phyloP scores from a whole-genome alignment of 2,797 vertebrate species.

The Coluber constrictor region DNA sequence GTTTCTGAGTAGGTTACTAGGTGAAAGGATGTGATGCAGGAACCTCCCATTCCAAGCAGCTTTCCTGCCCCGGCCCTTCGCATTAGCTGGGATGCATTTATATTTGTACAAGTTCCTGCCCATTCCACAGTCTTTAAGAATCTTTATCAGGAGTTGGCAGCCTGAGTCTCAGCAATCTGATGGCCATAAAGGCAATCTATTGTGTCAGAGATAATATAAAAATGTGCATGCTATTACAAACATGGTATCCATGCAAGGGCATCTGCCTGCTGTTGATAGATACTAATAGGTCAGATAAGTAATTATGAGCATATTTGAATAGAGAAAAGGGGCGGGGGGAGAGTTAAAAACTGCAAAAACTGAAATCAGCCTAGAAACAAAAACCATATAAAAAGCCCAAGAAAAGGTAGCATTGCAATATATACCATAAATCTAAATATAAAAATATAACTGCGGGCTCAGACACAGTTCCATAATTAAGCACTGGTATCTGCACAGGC shows the following conservation, averaged over 20 bases:
- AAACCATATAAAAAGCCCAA: neutral
- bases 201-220: slow-evolving; percentile 1
- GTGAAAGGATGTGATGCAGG: neutral
- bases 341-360: neutral
- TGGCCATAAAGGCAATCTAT: neutral
- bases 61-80: neutral
- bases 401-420: neutral
- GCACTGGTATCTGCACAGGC: neutral
- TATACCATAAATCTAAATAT: neutral
- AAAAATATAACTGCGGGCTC: neutral
- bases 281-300: neutral
- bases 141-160: neutral
- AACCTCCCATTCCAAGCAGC: neutral
- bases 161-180: neutral
- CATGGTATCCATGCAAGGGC: neutral
- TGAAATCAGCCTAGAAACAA: neutral
- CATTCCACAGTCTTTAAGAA: neutral
- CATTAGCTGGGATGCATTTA: neutral
- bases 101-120: neutral
- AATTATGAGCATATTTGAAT: neutral
- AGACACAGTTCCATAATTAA: neutral
- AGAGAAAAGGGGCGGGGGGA: too few relatives aligned
- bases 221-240: neutral
- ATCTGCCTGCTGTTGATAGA: neutral
- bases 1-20: neutral